Evolutionary conservation across 1,140 invertebrate genomes (phyloP), one percentile per base, ranked within the genome.

Genomic region (Trichonephila inaurata): DNA sequence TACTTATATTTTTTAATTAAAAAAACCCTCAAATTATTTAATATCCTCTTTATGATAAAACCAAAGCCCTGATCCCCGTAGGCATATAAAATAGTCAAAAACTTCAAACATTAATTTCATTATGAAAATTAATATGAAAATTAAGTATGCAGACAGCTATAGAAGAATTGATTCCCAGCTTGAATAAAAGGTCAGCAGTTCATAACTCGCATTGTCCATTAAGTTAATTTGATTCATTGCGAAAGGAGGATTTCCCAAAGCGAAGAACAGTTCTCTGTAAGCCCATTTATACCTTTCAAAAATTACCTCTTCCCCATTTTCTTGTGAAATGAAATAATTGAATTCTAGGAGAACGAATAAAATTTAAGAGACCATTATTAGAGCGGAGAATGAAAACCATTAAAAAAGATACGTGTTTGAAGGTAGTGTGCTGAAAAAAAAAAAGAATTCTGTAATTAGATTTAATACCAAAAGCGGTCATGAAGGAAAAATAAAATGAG

Each of bases 321-420:
- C 28, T 77, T 33, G 72, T 18, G 72, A 77, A 77, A 77, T 77
- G 33, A 77, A 77, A 77, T 77, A 77, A 77, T 77, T 77, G 28
- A 77, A 77, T 77, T 33, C 33, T 28, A 33, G 33, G 24, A 40
- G 51, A 77, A 40, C 16, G 72, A 40, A 77, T 77, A 40, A 77
- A 77, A 77, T 77, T 69, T n/a, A 12, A 4, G 16, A 14, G 24
- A 5, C 72, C 33, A 14, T 33, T n/a, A 69, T 28, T 8, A 28
- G 21, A 24, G 24, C 10, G 3, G 24, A 69, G 21, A 24, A n/a
- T 2, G 21, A 66, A 66, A 66, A 66, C 8, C 64, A 12, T n/a
- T n/a, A 69, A 69, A 69, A 69, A 51, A 51, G 62, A 19, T 6
- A 77, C 4, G 28, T 40, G 5, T 6, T 40, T 33, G 33, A 77